Conservation (phyloP, 53 echinoderm and acorn worm species). For the Apostichopus leukothele region DNA sequence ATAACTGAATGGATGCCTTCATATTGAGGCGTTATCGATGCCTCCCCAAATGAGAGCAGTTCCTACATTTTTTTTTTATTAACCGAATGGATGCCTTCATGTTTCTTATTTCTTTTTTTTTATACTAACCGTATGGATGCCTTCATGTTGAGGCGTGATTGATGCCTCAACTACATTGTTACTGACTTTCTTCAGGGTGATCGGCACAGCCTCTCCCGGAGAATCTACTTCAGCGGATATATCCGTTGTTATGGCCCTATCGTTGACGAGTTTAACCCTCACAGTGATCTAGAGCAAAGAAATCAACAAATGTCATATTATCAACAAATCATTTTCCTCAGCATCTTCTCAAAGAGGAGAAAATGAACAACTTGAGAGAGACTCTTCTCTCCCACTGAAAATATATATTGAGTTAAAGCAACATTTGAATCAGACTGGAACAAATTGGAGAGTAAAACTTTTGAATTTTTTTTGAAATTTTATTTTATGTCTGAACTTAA, state of each 20-base stretch:
- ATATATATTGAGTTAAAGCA: no score
- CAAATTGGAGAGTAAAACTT: no score
- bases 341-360: no score
- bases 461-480: no score
- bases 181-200: conserved; percentile 67
- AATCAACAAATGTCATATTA: not conserved
- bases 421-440: no score
- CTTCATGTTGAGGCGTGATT: conserved; percentile 72
- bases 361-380: no score
- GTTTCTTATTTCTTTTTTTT: not conserved
- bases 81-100: conserved; percentile 63
- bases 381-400: no score
- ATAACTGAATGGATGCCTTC: no score
- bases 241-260: conserved; percentile 71
- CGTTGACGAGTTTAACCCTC: conserved; percentile 61
- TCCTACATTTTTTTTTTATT: not conserved
- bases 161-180: conserved; percentile 71
- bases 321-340: not conserved
- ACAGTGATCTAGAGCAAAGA: conserved; percentile 57
- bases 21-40: not conserved
- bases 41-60: no score
- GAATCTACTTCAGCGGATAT: conserved; percentile 87
- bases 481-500: no score
- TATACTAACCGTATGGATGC: conserved; percentile 74
- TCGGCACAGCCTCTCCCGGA: conserved; percentile 72